phyloP scores from a whole-genome alignment of 1,140 invertebrate genomes.

The fruit fly (Drosophila melanogaster) region Release_6_plus_ISO1_MT NT_037436.4:9417001-9417500 shows the following conservation, averaged over 20 bases:
- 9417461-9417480: not conserved
- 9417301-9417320: conserved; percentile 33
- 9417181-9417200: conserved; percentile 62
- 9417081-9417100: conserved; percentile 59
- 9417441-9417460: not conserved
- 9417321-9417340: conserved; percentile 39
- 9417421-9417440: conserved; percentile 15
- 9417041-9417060: conserved; percentile 32
- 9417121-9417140: not conserved
- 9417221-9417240: conserved; percentile 41
- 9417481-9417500: too few species aligned
- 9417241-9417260: conserved; percentile 17
- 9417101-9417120: conserved; percentile 63
- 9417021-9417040: conserved; percentile 52
- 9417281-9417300: conserved; percentile 24
- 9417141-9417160: conserved; percentile 52
- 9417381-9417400: not conserved
- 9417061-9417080: not conserved
- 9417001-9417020: not conserved
- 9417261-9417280: conserved; percentile 38
- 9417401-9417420: not conserved
- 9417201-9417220: conserved; percentile 52
- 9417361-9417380: conserved; percentile 32
- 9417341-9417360: conserved; percentile 48
- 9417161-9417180: conserved; percentile 55